phyloP scores from a whole-genome alignment of 2,797 vertebrate genomes.

The Acrocephalus scirpaceus region DNA sequence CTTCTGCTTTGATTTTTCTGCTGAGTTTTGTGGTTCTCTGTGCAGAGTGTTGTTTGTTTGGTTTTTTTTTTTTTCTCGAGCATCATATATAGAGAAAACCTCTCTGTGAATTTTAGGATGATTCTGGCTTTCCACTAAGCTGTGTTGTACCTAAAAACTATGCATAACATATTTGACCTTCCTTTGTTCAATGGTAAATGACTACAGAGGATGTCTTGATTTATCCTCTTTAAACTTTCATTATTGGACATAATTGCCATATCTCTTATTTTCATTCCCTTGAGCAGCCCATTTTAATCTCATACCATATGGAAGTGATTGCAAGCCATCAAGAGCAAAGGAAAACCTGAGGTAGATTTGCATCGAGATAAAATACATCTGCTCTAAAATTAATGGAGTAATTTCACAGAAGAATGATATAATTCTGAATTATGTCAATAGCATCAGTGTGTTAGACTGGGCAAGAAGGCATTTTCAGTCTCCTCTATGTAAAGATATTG shows the following conservation, averaged over 20 bases:
- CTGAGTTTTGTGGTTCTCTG: not conserved
- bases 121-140: not conserved
- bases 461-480: not conserved
- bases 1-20: not conserved
- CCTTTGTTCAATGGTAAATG: not conserved
- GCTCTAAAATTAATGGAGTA: not conserved
- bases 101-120: not conserved
- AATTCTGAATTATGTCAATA: not conserved
- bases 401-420: constrained; percentile 24
- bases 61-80: not conserved
- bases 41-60: not conserved
- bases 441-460: not conserved
- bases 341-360: constrained; percentile 40
- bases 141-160: not conserved
- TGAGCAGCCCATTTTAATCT: constrained; percentile 40
- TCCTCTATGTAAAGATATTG: not conserved
- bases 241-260: constrained; percentile 52
- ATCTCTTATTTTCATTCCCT: constrained; percentile 45
- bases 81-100: not conserved
- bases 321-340: constrained; percentile 1
- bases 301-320: constrained; percentile 53
- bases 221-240: constrained; percentile 47
- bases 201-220: constrained; percentile 22
- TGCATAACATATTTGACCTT: not conserved
- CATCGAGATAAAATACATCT: not conserved